Evolutionary conservation across 2,888 invertebrate genomes (phyloP), one percentile per base, ranked within the genome.

Genomic region (Odiellus spinosus): DNA sequence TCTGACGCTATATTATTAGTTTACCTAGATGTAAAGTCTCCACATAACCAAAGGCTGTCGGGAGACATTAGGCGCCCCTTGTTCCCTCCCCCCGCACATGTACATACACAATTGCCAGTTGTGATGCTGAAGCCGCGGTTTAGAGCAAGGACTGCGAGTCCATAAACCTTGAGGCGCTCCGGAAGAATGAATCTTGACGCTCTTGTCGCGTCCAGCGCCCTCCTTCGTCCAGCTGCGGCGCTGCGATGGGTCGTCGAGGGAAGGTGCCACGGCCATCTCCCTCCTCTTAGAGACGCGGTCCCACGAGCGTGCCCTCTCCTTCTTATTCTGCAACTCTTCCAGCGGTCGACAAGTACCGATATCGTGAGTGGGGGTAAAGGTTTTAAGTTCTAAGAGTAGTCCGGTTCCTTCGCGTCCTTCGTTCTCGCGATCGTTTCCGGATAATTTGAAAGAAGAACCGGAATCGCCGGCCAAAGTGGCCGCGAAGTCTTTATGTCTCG

Each of bases 51-150:
- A 73, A 10, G 83, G 83, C 58, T 78, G 71, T 60, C 79, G 77
- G 58, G 82, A 78, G 47, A 78, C 74, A 14, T 82, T 81, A 3
- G 78, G 76, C 57, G 82, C 80, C 12, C 80, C 78, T 42, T 79
- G 77, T 63, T 85, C 84, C 58, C 78, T 77, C 0, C 86, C 86
- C 0, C 85, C 85, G 50, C 82, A 73, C 47, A 86, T 62, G 59
- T 77, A 80, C 51, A 80, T 72, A 58, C 75, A 76, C 36, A 76
- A 47, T 70, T 70, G 53, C 57, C 57, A 58, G 15, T 57, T 46
- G 33, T 56, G 54, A 17, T 53, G 53, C 15, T 50, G 47, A 15
- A 46, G 26, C 35, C 46, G 48, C 11, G 46, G 15, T 32, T 40
- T 34, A 14, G 45, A 47, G 3, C 47, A 38, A 4, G 54, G 52